Conservation (phyloP, 2,888 invertebrate species). For the Anagyrus pseudococci region DNA sequence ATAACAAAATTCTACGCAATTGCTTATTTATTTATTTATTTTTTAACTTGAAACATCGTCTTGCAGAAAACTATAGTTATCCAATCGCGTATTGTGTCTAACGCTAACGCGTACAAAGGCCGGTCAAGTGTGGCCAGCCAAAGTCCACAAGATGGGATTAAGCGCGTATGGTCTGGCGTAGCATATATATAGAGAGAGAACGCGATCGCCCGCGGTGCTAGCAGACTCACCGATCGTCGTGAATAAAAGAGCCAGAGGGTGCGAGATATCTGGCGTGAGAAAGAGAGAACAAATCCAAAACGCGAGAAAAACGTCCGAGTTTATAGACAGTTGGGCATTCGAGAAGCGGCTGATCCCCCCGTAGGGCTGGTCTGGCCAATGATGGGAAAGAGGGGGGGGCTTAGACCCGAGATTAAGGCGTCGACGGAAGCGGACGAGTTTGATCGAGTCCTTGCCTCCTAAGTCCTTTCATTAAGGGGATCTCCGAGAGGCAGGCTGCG, state of each 20-base stretch:
- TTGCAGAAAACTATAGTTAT: too few species aligned
- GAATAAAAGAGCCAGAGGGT: neutral
- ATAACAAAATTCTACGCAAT: too few species aligned
- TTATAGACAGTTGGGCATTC: neutral
- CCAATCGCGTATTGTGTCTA: too few species aligned
- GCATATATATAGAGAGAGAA: too few species aligned
- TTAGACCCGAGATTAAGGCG: conserved; percentile 13
- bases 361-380: too few species aligned
- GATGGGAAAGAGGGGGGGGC: too few species aligned
- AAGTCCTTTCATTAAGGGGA: conserved; percentile 61
- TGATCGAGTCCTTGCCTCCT: conserved; percentile 57
- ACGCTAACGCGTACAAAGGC: conserved; percentile 41
- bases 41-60: too few species aligned
- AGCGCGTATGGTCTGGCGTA: too few species aligned
- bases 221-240: neutral
- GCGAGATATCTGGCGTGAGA: too few species aligned
- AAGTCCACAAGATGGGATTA: conserved; percentile 56
- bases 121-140: conserved; percentile 45
- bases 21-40: too few species aligned
- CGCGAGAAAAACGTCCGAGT: conserved; percentile 20
- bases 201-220: neutral
- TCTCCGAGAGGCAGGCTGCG: conserved; percentile 29
- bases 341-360: neutral
- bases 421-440: conserved; percentile 47
- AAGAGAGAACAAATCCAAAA: neutral